Conservation (phyloP, 1,140 invertebrate species). For the Araneus ventricosus region DNA sequence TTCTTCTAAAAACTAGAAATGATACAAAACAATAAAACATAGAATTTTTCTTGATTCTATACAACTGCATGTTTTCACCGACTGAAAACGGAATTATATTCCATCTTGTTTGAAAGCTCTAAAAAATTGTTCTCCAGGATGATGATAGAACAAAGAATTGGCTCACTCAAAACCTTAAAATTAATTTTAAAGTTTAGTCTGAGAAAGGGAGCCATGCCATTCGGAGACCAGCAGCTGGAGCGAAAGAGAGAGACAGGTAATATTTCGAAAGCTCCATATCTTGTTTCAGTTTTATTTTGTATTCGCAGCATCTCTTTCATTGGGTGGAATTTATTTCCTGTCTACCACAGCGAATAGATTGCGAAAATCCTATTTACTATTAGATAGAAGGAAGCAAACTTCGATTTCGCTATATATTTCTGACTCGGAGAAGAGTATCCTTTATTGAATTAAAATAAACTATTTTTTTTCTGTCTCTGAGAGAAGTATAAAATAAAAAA, state of each 20-base stretch:
- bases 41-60: too few species aligned
- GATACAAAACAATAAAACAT: too few species aligned
- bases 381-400: neutral
- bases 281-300: neutral
- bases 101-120: neutral
- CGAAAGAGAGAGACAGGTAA: neutral
- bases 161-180: neutral
- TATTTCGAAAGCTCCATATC: neutral
- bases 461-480: neutral
- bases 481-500: too few species aligned
- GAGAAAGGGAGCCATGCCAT: neutral
- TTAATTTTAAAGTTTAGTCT: neutral
- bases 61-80: neutral
- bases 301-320: neutral
- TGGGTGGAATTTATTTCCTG: neutral
- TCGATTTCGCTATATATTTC: neutral
- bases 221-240: neutral
- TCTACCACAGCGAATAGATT: neutral
- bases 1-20: too few species aligned
- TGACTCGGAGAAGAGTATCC: neutral
- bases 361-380: neutral
- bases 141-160: neutral
- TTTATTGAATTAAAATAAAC: constrained; percentile 10
- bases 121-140: neutral
- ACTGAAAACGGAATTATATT: neutral